Base-by-base conservation (phyloP, 2,888 invertebrate genomes). In the Eustalomyia histrio region DNA sequence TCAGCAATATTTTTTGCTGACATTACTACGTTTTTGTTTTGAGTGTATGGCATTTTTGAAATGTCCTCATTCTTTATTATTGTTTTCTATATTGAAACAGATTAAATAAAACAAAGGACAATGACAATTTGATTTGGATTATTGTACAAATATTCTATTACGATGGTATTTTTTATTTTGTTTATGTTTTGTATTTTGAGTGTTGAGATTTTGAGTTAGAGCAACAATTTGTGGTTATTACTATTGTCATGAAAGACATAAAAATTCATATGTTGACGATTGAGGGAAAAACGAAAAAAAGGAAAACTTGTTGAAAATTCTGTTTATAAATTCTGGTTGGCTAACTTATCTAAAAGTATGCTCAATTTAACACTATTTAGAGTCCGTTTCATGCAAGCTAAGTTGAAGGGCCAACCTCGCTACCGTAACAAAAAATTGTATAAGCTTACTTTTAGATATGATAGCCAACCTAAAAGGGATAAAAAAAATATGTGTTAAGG, bases 91-190 rank as follows among this genome's bases (percentile, higher is more conserved):
- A 14, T 24, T 61, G 12, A 35, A 29, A 47, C 17, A 29, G 29
- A 68, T 73, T 57, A 18, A 68, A 64, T 68, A 64, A 61, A 65
- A 64, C 21, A 64, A 60, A 52, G 24, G 12, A 61, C 50, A 73
- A 14, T 16, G 16, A 39, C 55, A 63, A 68, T 33, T 43, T 74
- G 29, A 64, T 73, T 73, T 68, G 57, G 29, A 57, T 63, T 68
- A 50, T 50, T 52, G 55, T 55, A 43, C 21, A 55, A 43, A 67
- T 47, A 29, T 29, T 61, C 21, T 58, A 58, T 35, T 21, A 24
- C 18, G 39, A 47, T 61, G 35, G 39, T 60, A 24, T 7, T 16
- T 33, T 64, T 33, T 16, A 16, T 63, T 18, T 61, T 9, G 24
- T 50, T 16, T 8, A 3, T n/a, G 5, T 16, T 58, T 16, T 29